These are phyloP conservation scores for Syngnathoides biaculeatus DNA, from an alignment of 2,113 vertebrate genomes.

Conservation along the genomic window DNA sequence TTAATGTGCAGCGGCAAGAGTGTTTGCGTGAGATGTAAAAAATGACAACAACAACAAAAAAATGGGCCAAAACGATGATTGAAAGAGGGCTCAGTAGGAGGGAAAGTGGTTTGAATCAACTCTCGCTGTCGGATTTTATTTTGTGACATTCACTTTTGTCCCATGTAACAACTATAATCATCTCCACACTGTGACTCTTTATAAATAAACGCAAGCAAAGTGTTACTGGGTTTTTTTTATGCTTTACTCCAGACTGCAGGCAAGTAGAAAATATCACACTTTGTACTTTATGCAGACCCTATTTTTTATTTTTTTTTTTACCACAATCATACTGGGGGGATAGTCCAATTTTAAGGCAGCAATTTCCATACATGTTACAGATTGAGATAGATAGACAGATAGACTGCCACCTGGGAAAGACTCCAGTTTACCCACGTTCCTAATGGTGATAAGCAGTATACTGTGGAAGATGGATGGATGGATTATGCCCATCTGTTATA, in stretches of 20 bases:
- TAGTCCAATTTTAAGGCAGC: neutral
- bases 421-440: no score
- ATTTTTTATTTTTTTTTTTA: neutral
- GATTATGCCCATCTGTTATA: no score
- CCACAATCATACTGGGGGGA: neutral
- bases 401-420: neutral
- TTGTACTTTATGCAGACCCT: neutral
- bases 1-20: constrained; percentile 25
- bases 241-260: neutral
- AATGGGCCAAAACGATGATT: constrained; percentile 37
- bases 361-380: neutral
- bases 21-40: constrained; percentile 49
- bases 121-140: constrained; percentile 56
- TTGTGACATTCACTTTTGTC: constrained; percentile 57
- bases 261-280: neutral
- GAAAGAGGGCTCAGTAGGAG: constrained; percentile 52
- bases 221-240: neutral
- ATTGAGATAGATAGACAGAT: neutral
- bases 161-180: constrained; percentile 70
- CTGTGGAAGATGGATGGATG: no score
- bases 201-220: constrained; percentile 16
- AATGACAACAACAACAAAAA: constrained; percentile 9
- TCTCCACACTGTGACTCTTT: constrained; percentile 46
- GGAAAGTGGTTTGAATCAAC: constrained; percentile 64
- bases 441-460: no score